These are phyloP conservation scores for Aradophagus sp. DNA, from an alignment of 1,140 invertebrate genomes.

Conservation along the genomic window DNA sequence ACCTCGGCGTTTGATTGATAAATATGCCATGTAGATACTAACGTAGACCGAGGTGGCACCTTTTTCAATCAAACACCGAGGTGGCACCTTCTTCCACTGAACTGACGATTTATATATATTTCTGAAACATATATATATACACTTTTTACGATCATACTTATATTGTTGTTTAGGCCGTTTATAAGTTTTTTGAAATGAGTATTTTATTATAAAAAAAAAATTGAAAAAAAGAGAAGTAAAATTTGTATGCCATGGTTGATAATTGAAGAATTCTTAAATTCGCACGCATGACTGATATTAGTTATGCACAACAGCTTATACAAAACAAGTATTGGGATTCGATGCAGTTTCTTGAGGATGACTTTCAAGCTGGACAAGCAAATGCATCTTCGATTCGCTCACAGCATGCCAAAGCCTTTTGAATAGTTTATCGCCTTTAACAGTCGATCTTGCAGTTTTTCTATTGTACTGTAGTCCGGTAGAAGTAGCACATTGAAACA, in stretches of 20 bases:
- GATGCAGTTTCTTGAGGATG: conserved; percentile 51
- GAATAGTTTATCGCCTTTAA: conserved; percentile 93
- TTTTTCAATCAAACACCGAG: no score
- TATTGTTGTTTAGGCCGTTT: conserved; percentile 38
- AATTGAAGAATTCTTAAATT: conserved; percentile 39
- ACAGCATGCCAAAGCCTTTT: conserved; percentile 90
- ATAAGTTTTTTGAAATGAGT: neutral
- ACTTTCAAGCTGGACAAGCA: conserved; percentile 47
- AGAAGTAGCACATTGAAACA: conserved; percentile 97
- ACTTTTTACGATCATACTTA: no score
- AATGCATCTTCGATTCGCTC: conserved; percentile 64
- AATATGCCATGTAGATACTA: no score
- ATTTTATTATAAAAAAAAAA: neutral
- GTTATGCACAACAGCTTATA: conserved; percentile 37
- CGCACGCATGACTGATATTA: conserved; percentile 28
- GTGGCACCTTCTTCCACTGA: neutral
- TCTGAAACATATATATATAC: no score
- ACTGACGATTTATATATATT: no score
- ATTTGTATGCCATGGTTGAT: neutral
- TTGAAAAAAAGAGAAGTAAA: no score
- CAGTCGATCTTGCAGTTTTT: conserved; percentile 89
- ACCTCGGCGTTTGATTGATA: no score
- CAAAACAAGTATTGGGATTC: conserved; percentile 29
- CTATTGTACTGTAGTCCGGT: conserved; percentile 89
- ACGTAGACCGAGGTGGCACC: no score